These are phyloP conservation scores for Hydrozoanthus tunicans DNA, from an alignment of 64 coral and sea anemone genomes.

Conservation along the genomic window DNA sequence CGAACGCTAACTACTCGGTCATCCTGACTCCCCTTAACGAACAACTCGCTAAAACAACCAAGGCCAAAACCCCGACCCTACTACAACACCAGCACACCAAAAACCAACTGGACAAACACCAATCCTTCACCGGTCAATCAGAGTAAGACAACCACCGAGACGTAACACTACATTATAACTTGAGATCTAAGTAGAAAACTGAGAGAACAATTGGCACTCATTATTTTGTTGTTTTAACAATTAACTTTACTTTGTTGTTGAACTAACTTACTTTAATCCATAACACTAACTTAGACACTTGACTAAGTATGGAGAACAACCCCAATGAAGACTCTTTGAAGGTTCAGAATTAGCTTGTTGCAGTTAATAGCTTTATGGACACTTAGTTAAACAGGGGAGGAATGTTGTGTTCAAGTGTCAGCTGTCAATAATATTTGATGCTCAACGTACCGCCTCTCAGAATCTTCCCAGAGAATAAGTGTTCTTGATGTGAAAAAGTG, in stretches of 20 bases:
- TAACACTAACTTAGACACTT: background rate
- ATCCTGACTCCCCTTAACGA: background rate
- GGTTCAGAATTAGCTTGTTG: background rate
- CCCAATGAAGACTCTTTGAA: background rate
- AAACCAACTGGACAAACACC: background rate
- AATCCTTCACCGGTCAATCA: background rate
- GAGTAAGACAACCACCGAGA: background rate
- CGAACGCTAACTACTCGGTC: background rate
- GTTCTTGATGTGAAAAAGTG: too few relatives aligned
- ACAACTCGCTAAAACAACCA: background rate
- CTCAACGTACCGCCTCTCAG: too few relatives aligned
- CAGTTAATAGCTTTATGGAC: background rate
- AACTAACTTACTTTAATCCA: background rate
- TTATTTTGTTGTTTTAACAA: background rate
- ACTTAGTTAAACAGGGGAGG: conserved; percentile 1
- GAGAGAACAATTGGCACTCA: background rate
- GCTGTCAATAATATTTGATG: background rate
- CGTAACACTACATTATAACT: background rate
- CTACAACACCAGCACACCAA: background rate
- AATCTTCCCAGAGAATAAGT: too few relatives aligned
- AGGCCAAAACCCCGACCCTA: background rate
- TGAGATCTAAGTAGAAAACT: background rate
- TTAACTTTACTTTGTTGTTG: background rate
- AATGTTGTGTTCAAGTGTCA: conserved; percentile 2
- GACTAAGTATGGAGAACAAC: background rate